Percentiles rank a stretch among this genome's conserved stretches.
Conservation (phyloP, 2,113 vertebrate genomes). For the Porphyrio hochstetteri region DNA sequence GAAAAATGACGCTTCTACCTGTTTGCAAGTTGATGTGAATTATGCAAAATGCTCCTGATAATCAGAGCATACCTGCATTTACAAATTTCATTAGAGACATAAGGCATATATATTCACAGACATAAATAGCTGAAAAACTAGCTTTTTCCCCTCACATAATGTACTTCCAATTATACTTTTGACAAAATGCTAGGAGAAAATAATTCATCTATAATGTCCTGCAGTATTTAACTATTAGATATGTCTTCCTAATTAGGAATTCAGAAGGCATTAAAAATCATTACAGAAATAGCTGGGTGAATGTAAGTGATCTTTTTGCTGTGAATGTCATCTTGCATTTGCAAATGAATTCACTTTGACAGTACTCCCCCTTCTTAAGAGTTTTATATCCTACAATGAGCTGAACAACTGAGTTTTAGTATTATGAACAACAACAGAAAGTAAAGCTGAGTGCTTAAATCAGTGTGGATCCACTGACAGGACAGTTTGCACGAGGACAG, state of each 20-base stretch:
- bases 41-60: neutral
- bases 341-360: neutral
- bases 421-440: neutral
- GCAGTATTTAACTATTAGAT: neutral
- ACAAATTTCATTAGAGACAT: neutral
- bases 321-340: neutral
- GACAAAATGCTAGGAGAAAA: neutral
- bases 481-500: neutral
- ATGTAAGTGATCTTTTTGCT: neutral
- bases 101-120: neutral
- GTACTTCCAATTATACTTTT: conserved; percentile 30
- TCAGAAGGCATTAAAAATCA: neutral
- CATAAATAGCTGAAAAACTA: neutral
- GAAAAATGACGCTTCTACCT: neutral
- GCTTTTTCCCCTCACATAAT: neutral
- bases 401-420: neutral
- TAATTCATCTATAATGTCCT: neutral
- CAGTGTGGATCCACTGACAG: neutral
- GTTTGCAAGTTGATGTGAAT: neutral
- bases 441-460: neutral
- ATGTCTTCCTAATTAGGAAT: conserved; percentile 27
- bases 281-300: neutral
- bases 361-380: neutral
- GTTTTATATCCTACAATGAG: neutral
- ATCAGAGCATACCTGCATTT: neutral